phyloP scores from a whole-genome alignment of 1,140 invertebrate species.

The Cephus cinctus region DNA sequence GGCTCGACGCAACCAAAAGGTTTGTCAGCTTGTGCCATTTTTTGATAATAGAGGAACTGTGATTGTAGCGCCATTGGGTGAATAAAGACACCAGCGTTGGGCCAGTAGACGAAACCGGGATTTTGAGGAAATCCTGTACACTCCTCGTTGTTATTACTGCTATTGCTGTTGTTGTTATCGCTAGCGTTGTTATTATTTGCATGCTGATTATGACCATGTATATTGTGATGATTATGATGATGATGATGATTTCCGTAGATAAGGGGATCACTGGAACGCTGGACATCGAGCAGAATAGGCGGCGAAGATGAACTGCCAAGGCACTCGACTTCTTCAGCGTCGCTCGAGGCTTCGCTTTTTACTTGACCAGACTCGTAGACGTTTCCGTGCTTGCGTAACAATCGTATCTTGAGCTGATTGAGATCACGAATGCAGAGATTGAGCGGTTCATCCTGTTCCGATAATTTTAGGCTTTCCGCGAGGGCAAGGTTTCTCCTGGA shows the following conservation, averaged over 20 bases:
- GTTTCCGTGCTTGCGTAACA: conserved; percentile 62
- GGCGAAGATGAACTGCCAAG: conserved; percentile 46
- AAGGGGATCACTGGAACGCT: conserved; percentile 23
- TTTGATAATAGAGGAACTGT: conserved; percentile 72
- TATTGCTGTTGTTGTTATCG: conserved; percentile 18
- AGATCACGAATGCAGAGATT: conserved; percentile 80
- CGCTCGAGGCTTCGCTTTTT: conserved; percentile 59
- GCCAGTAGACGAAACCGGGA: conserved; percentile 66
- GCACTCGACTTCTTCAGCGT: conserved; percentile 59
- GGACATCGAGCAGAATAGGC: neutral
- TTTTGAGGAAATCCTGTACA: conserved; percentile 30
- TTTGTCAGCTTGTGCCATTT: conserved; percentile 60
- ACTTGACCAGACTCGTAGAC: conserved; percentile 58
- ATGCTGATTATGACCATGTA: too few relatives aligned
- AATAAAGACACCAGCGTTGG: conserved; percentile 67
- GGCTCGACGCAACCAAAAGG: conserved; percentile 22
- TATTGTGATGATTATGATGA: neutral
- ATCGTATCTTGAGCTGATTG: conserved; percentile 64
- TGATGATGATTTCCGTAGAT: conserved; percentile 14
- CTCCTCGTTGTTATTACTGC: conserved; percentile 24
- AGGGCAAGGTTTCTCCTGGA: conserved; percentile 41
- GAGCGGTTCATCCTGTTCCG: conserved; percentile 69
- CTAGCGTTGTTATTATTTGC: conserved; percentile 22
- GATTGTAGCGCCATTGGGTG: conserved; percentile 72
- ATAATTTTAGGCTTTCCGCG: conserved; percentile 29